Evolutionary conservation across 2,888 invertebrate genomes (phyloP).

Genomic region (Ochropleura plecta): DNA sequence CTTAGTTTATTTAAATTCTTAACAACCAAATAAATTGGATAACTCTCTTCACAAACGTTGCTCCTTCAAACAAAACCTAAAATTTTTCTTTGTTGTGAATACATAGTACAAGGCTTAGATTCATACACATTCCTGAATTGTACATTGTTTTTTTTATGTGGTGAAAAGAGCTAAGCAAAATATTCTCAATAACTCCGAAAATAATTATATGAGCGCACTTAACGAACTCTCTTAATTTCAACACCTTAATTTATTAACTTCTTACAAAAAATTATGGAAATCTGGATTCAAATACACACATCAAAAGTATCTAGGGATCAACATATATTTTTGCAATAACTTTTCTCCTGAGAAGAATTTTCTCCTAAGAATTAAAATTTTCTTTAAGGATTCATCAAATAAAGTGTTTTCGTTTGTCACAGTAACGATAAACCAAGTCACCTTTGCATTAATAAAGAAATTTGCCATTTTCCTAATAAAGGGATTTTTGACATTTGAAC

Average conservation of each 20-base stretch:
- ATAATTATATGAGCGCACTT: background rate
- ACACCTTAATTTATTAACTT: background rate
- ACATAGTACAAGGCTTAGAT: constrained; percentile 4
- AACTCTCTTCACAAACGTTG: background rate
- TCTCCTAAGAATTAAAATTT: no score
- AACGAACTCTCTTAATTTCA: background rate
- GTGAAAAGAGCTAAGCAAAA: background rate
- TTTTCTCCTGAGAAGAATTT: no score
- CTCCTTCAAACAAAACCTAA: background rate
- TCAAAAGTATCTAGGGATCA: no score
- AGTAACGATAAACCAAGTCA: no score
- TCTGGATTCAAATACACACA: no score
- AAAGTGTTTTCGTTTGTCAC: no score
- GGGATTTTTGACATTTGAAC: no score
- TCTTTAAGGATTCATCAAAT: no score
- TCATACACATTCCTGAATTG: background rate
- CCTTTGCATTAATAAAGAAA: no score
- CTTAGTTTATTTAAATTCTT: background rate
- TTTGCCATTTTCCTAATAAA: no score
- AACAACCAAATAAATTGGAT: background rate
- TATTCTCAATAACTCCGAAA: constrained; percentile 1
- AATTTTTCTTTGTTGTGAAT: background rate
- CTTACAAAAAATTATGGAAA: no score
- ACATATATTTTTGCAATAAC: no score
- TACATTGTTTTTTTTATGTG: background rate